Evolutionary conservation across 2,888 invertebrate species (phyloP).

Genomic region (Nemoura dubitans): DNA sequence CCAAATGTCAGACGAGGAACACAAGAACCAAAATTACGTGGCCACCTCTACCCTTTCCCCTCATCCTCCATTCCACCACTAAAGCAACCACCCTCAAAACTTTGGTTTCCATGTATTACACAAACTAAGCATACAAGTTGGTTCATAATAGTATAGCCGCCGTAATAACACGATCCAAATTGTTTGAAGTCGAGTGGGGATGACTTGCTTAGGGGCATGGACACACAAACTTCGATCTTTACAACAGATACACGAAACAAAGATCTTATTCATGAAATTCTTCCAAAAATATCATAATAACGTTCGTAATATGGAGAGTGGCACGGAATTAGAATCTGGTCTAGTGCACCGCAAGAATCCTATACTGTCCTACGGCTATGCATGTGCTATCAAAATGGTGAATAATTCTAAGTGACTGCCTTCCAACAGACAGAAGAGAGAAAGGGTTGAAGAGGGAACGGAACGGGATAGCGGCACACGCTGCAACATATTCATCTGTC

Average conservation of each 20-base stretch:
- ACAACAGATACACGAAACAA: not conserved
- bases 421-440: not conserved
- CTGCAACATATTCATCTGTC: not conserved
- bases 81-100: not conserved
- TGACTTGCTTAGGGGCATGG: not conserved
- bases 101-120: not conserved
- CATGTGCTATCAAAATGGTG: not conserved
- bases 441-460: not conserved
- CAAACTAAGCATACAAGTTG: not conserved
- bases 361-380: not conserved
- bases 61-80: not conserved
- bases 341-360: not conserved
- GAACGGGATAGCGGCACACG: not conserved
- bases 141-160: not conserved
- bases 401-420: not conserved
- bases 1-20: not conserved
- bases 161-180: not conserved
- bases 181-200: not conserved
- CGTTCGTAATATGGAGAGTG: not conserved
- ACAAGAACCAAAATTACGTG: not conserved
- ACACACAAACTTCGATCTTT: not conserved
- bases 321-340: not conserved
- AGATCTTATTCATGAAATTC: not conserved
- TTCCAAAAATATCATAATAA: slow-evolving; percentile 12
- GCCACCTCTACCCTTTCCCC: not conserved